These are phyloP conservation scores for Cotesia typhae DNA, from an alignment of 1,140 invertebrate genomes.

Conservation along the genomic window DNA sequence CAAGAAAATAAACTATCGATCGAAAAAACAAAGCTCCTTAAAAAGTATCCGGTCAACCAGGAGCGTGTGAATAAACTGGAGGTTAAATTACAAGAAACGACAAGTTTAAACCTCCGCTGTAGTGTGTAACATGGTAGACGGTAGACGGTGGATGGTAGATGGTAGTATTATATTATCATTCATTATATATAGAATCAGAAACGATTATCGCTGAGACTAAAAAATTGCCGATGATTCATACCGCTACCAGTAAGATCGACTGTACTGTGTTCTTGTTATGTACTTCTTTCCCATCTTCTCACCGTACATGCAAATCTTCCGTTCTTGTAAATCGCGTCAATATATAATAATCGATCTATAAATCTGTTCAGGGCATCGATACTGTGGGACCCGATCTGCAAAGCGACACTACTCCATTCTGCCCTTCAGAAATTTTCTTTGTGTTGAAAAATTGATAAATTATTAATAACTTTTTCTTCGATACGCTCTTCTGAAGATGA, in stretches of 20 bases:
- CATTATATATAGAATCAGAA: conserved; percentile 42
- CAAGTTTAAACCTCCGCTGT: too few species aligned
- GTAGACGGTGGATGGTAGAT: background rate
- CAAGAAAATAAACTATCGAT: background rate
- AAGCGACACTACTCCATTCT: background rate
- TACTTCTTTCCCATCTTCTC: background rate
- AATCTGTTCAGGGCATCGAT: conserved; percentile 60
- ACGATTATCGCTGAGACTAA: conserved; percentile 61
- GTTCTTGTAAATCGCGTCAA: conserved; percentile 64
- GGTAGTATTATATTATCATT: background rate
- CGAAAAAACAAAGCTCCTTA: conserved; percentile 1
- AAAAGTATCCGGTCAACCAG: background rate
- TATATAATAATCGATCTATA: conserved; percentile 65
- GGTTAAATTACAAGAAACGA: background rate
- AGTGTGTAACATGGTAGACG: conserved; percentile 1
- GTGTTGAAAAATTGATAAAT: too few species aligned
- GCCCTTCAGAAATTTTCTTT: too few species aligned
- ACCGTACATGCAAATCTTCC: conserved; percentile 58
- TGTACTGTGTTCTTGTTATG: background rate
- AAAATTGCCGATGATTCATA: conserved; percentile 63
- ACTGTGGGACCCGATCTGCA: conserved; percentile 34
- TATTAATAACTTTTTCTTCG: too few species aligned
- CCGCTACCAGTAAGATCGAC: conserved; percentile 27
- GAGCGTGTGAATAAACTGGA: conserved; percentile 10
- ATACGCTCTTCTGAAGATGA: too few species aligned